phyloP scores from a whole-genome alignment of 2,888 invertebrate species.

The Temnothorax ravouxi region DNA sequence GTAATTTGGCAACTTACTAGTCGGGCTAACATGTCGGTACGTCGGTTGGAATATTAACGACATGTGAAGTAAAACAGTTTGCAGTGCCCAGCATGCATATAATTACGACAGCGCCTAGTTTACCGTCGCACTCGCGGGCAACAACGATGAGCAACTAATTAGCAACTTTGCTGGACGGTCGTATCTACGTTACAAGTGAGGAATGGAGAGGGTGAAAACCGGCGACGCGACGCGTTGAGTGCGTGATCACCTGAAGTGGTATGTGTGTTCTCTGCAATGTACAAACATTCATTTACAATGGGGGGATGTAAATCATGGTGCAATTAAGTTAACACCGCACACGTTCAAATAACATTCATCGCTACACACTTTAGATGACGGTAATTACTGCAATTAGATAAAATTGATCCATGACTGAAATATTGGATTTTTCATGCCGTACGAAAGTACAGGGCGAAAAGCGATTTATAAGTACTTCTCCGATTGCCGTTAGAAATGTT shows the following conservation, averaged over 20 bases:
- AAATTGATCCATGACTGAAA: constrained; percentile 14
- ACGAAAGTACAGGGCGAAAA: neutral
- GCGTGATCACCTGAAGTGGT: constrained; percentile 48
- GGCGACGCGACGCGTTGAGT: constrained; percentile 49
- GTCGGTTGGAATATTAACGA: constrained; percentile 61
- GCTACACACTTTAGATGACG: neutral
- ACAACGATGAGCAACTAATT: constrained; percentile 70
- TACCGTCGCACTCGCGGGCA: constrained; percentile 47
- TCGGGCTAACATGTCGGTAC: constrained; percentile 42
- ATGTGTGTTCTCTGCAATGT: constrained; percentile 25
- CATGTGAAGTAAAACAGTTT: constrained; percentile 67
- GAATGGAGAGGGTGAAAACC: constrained; percentile 9
- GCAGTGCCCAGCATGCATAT: constrained; percentile 51
- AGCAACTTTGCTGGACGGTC: constrained; percentile 61
- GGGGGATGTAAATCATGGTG: constrained; percentile 33
- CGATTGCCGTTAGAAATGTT: neutral
- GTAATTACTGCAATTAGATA: constrained; percentile 21
- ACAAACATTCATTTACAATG: constrained; percentile 53
- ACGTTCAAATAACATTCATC: constrained; percentile 45
- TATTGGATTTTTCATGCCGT: neutral
- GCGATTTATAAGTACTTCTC: neutral
- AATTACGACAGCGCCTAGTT: constrained; percentile 62
- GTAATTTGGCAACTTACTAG: constrained; percentile 50
- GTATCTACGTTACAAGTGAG: constrained; percentile 46
- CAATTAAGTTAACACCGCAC: constrained; percentile 46